A percentile compares a stretch with the other conserved stretches of the same genome.
Conservation (phyloP, 2,888 invertebrate species). For the Bibio marci region DNA sequence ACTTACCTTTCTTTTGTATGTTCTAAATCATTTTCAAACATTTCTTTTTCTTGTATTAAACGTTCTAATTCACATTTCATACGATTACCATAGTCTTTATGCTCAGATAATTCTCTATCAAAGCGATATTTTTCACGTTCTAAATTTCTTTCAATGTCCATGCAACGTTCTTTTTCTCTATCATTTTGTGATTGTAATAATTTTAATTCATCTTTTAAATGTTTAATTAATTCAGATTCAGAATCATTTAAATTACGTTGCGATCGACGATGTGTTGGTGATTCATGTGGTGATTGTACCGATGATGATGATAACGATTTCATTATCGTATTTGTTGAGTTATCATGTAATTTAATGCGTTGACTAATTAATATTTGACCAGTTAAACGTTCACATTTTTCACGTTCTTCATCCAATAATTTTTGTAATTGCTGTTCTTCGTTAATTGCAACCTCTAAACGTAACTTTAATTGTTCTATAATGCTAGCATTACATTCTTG, state of each 20-base stretch:
- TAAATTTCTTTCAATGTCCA: constrained; percentile 29
- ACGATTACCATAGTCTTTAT: constrained; percentile 27
- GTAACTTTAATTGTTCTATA: constrained; percentile 44
- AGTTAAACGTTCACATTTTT: constrained; percentile 32
- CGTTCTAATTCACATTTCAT: constrained; percentile 28
- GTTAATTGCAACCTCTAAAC: constrained; percentile 44
- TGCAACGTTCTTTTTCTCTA: constrained; percentile 31
- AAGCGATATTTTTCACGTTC: constrained; percentile 30
- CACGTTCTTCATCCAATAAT: constrained; percentile 35
- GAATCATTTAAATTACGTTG: constrained; percentile 15
- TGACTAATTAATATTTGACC: constrained; percentile 27
- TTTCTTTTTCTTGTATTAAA: constrained; percentile 23
- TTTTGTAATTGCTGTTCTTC: constrained; percentile 45
- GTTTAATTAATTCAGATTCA: constrained; percentile 32
- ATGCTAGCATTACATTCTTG: constrained; percentile 48
- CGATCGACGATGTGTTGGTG: neutral
- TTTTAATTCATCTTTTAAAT: constrained; percentile 34
- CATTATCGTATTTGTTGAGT: constrained; percentile 17
- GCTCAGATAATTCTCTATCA: constrained; percentile 25
- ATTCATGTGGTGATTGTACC: constrained; percentile 17
- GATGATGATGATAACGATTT: constrained; percentile 28
- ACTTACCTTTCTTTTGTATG: constrained; percentile 22
- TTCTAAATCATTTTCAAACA: constrained; percentile 22
- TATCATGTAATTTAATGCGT: constrained; percentile 16
- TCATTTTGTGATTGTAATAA: constrained; percentile 34